Conservation (phyloP, 2,113 vertebrate genomes). For the Myiozetetes cayanensis region DNA sequence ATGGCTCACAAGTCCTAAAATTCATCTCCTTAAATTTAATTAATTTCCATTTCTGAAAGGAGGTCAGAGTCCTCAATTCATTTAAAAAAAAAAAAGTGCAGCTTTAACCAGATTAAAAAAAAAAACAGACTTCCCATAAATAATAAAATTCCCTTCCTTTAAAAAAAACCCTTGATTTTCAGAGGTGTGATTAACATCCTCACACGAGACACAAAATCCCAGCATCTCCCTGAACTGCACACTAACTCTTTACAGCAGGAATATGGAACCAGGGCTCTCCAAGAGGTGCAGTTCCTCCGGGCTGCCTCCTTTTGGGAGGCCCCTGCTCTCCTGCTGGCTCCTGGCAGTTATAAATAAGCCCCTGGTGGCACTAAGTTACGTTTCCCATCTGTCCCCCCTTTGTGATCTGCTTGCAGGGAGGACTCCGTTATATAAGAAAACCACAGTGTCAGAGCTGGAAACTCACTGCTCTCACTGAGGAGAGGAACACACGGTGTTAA, state of each 20-base stretch:
- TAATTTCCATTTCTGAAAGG: conserved; percentile 1
- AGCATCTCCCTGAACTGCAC: background rate
- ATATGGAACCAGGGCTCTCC: background rate
- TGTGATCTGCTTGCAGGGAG: conserved; percentile 13
- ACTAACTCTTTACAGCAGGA: background rate
- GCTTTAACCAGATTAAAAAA: background rate
- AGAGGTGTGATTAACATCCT: background rate
- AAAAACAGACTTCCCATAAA: background rate
- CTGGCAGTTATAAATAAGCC: conserved; percentile 63
- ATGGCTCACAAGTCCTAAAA: background rate
- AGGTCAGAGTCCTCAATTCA: background rate
- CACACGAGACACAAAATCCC: background rate
- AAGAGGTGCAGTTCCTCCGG: background rate
- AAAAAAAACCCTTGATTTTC: background rate
- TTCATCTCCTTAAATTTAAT: background rate
- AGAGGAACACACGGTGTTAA: background rate
- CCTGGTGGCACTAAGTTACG: background rate
- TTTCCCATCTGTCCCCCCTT: conserved; percentile 60
- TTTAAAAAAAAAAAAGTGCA: background rate
- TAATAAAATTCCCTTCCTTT: background rate
- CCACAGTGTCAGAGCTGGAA: background rate
- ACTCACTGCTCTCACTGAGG: background rate
- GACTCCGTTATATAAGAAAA: conserved; percentile 37
- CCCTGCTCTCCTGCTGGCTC: background rate
- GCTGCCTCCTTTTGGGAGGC: background rate